Evolutionary conservation across 35 echinoderm and acorn worm genomes (phyloP), one percentile per base, ranked within the genome.

Genomic region (Diadema setosum): DNA sequence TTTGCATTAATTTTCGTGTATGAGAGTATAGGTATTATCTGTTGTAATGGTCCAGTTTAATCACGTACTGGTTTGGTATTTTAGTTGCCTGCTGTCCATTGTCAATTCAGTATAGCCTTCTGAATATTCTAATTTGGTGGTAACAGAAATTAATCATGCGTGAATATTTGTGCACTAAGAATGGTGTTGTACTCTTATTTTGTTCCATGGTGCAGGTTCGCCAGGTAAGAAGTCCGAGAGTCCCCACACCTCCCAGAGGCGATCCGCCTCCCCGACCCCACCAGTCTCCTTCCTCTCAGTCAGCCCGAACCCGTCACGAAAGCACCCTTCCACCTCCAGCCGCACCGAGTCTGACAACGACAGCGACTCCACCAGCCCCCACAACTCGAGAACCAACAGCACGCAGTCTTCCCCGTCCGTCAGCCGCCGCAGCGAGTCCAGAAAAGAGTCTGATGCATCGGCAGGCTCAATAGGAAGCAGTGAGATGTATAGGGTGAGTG

Each of bases 271-370:
- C 41, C 73, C 84, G 4, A 87, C 90, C 12, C 55, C 87, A 36
- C 52, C 82, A 20, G 32, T 45, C 58, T 46, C 49, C 52, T 70
- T 83, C 61, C 58, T 83, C 23, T 50, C 81, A 21, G 61, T 64
- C 80, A 84, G 81, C 81, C 70, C 88, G 44, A n/a, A 44, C 42
- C 84, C 80, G 18, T 45, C 61, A 40, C 59, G 58, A 42, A 81
- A 73, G 31, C 39, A 6, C 6, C 11, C 73, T 0, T 67, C 63
- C 4, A 87, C 20, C 20, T 74, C 80, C 40, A 63, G 69, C 23
- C 29, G 78, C 16, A 73, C 63, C 16, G 94, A 96, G 41, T 96
- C 94, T 2, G 94, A 96, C 83, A 96, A 96, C 46, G 94, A 96
- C 35, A 96, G 94, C 26, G 94, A 96, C 30, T 56, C 85, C 12